These are phyloP conservation scores for Limnodromus scolopaceus DNA, from an alignment of 2,797 vertebrate genomes.

Conservation along the genomic window DNA sequence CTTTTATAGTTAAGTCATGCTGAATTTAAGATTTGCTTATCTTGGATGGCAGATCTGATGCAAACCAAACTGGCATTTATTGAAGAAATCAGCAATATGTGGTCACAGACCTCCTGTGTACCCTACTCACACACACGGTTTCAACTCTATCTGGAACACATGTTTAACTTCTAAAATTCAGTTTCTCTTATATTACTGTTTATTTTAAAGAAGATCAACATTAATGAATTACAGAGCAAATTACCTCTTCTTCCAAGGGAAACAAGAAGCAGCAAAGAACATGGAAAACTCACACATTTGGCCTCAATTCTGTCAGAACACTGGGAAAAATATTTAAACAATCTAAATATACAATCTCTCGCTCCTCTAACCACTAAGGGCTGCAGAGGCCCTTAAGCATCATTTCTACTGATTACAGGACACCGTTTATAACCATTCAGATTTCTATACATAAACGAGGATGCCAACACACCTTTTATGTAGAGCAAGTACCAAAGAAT, in stretches of 20 bases:
- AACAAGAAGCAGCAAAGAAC: slow-evolving; percentile 17
- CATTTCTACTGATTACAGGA: background rate
- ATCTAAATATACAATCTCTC: background rate
- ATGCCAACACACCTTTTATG: background rate
- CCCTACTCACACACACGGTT: background rate
- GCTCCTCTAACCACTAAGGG: background rate
- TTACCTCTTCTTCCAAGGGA: slow-evolving; percentile 18
- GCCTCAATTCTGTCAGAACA: background rate
- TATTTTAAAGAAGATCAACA: slow-evolving; percentile 20
- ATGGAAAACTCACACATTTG: background rate
- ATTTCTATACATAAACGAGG: background rate
- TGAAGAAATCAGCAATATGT: slow-evolving; percentile 9
- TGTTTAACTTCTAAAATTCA: slow-evolving; percentile 6
- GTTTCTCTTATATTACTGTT: background rate
- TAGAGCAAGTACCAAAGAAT: background rate
- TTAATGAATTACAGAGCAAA: background rate
- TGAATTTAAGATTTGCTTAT: slow-evolving; percentile 25
- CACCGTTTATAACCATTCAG: background rate
- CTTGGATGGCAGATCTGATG: slow-evolving; percentile 16
- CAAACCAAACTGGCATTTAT: slow-evolving; percentile 12
- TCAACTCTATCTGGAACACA: background rate
- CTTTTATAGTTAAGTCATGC: slow-evolving; percentile 48
- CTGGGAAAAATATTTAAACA: background rate
- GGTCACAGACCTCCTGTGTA: background rate
- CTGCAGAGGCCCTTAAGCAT: background rate